Percentiles rank a stretch among this genome's conserved stretches.
Evolutionary conservation across 2,113 vertebrate genomes (phyloP).

Genomic region (Glaucomys volans): DNA sequence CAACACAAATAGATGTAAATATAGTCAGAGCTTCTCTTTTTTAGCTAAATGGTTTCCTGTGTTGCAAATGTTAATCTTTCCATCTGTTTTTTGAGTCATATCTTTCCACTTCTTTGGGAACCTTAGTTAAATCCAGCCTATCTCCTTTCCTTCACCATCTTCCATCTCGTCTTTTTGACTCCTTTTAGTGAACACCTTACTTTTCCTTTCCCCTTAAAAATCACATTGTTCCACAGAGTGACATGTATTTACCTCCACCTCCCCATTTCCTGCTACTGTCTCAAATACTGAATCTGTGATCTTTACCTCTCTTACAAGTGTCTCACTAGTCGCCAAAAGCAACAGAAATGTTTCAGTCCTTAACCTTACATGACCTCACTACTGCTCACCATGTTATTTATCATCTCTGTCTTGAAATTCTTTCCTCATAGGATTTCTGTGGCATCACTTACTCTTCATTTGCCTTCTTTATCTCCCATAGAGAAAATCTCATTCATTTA

Average conservation of each 20-base stretch:
- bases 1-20: slow-evolving; percentile 16
- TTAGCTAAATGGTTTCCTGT: background rate
- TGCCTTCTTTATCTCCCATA: background rate
- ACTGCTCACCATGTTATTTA: background rate
- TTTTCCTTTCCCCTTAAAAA: background rate
- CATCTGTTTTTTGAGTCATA: slow-evolving; percentile 36
- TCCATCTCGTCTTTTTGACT: background rate
- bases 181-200: background rate
- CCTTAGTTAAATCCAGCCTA: background rate
- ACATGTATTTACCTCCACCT: background rate
- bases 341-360: background rate
- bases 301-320: background rate
- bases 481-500: background rate
- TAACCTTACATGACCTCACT: background rate
- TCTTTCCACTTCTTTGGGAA: slow-evolving; percentile 11
- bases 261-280: background rate
- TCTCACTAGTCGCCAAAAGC: slow-evolving; percentile 16
- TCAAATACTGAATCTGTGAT: background rate
- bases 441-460: background rate
- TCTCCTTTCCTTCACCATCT: background rate
- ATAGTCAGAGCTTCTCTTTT: slow-evolving; percentile 20
- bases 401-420: background rate
- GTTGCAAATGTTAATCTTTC: slow-evolving; percentile 31
- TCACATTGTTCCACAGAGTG: slow-evolving; percentile 18
- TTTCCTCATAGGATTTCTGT: background rate